A percentile compares a stretch with the other conserved stretches of the same genome.
Conservation (phyloP, 2,888 invertebrate genomes). For the Fissipunctia ypsillon region DNA sequence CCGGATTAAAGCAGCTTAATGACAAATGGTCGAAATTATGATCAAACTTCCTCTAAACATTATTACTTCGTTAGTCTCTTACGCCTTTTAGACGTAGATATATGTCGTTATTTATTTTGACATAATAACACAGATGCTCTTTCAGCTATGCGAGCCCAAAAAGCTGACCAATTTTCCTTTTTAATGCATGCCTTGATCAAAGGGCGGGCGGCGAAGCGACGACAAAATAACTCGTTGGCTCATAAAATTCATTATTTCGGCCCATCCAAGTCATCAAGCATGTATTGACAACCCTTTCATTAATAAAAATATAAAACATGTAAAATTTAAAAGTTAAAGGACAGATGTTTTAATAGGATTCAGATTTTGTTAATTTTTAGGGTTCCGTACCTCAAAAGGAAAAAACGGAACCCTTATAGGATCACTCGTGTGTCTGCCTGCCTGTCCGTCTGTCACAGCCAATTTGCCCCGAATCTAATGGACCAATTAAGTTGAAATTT, state of each 20-base stretch:
- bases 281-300: constrained; percentile 62
- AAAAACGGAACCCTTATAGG: no score
- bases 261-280: constrained; percentile 65
- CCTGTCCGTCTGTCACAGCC: no score
- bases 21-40: constrained; percentile 6
- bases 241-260: constrained; percentile 80
- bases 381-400: no score
- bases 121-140: constrained; percentile 68
- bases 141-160: constrained; percentile 76
- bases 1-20: constrained; percentile 28
- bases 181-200: constrained; percentile 85
- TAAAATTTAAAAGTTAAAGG: constrained; percentile 23
- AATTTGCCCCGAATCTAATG: no score
- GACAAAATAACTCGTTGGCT: constrained; percentile 78
- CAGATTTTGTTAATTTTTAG: neutral
- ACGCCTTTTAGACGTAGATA: constrained; percentile 47
- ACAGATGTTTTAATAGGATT: constrained; percentile 9
- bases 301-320: constrained; percentile 41
- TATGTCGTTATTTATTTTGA: constrained; percentile 57
- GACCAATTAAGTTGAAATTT: no score
- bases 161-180: constrained; percentile 86
- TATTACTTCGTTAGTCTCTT: constrained; percentile 30
- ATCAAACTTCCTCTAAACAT: constrained; percentile 24
- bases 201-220: constrained; percentile 78
- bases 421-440: no score